phyloP scores from a whole-genome alignment of 2,888 invertebrate genomes.

The Lepidochitona cinerea region DNA sequence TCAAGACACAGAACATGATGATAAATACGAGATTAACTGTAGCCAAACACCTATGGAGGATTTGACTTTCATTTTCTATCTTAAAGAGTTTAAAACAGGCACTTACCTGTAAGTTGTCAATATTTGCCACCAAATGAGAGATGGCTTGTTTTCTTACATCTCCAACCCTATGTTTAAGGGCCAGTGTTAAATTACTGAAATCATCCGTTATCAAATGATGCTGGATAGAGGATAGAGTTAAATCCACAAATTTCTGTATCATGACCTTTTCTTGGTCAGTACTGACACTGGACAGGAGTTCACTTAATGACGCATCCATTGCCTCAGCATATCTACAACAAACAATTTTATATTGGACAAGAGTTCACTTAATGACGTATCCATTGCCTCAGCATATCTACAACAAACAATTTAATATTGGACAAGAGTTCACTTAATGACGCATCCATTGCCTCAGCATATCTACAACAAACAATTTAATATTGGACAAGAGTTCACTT shows the following conservation, averaged over 20 bases:
- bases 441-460: no score
- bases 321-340: not conserved
- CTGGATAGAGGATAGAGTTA: conserved; percentile 54
- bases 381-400: not conserved
- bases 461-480: no score
- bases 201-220: conserved; percentile 51
- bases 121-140: conserved; percentile 75
- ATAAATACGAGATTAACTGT: no score
- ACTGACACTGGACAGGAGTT: not conserved
- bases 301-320: not conserved
- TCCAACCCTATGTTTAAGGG: conserved; percentile 81
- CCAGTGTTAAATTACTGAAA: conserved; percentile 75
- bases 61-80: no score
- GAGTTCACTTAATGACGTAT: not conserved
- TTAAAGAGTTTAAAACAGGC: no score
- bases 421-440: no score
- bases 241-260: conserved; percentile 52
- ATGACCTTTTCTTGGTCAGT: conserved; percentile 29
- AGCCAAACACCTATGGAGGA: no score
- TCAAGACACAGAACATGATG: no score
- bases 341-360: not conserved
- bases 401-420: no score
- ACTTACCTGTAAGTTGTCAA: conserved; percentile 15
- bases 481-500: no score
- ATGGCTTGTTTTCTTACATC: conserved; percentile 80